phyloP scores from a whole-genome alignment of 1,140 invertebrate genomes.

The Metopolophium dirhodum region DNA sequence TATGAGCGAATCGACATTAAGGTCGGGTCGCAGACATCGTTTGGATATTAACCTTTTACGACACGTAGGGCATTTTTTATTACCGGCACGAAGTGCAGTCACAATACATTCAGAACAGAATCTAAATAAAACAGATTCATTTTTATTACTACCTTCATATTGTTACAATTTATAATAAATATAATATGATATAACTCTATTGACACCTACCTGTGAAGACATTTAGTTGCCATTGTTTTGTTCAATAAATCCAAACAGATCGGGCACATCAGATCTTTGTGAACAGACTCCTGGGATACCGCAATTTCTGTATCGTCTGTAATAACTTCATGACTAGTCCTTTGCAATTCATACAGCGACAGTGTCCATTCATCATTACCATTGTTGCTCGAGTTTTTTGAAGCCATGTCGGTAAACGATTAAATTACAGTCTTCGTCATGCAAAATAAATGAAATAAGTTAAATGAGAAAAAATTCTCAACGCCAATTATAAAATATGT shows the following conservation, averaged over 20 bases:
- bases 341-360: background rate
- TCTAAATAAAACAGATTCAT: background rate
- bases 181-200: background rate
- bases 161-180: background rate
- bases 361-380: background rate
- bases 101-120: background rate
- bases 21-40: background rate
- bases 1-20: background rate
- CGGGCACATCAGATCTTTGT: background rate
- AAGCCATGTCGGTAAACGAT: background rate
- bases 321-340: background rate
- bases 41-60: background rate
- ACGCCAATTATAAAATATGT: background rate
- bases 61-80: conserved; percentile 5
- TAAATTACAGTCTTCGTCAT: background rate
- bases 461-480: background rate
- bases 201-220: background rate
- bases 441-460: background rate
- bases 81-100: background rate
- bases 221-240: background rate
- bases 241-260: background rate
- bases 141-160: background rate
- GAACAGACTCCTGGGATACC: background rate
- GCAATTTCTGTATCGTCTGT: background rate
- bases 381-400: background rate